Conservation (phyloP, 2,888 invertebrate species). For the Acheta domesticus region DNA sequence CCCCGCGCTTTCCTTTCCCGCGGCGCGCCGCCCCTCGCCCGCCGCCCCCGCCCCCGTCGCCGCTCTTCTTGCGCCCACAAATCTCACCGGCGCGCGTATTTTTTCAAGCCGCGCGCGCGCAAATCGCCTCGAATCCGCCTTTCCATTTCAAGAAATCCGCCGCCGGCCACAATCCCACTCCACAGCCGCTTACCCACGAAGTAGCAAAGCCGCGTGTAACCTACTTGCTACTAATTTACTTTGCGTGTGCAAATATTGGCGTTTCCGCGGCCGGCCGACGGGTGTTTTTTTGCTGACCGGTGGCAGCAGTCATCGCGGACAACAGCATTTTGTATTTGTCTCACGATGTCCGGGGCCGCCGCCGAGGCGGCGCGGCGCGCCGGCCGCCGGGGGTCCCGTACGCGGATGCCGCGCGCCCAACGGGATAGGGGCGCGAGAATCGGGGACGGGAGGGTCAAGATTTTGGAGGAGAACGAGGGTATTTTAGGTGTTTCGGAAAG, state of each 20-base stretch:
- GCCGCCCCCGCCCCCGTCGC: not conserved
- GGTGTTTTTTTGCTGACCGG: conserved; percentile 1
- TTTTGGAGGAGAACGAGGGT: too few species aligned
- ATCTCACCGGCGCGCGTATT: not conserved
- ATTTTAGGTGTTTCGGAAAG: too few species aligned
- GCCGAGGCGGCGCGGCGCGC: not conserved
- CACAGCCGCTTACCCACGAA: not conserved
- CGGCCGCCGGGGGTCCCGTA: too few species aligned
- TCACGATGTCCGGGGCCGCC: not conserved
- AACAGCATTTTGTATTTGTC: not conserved
- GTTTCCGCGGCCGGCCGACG: conserved; percentile 1
- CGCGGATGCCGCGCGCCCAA: too few species aligned
- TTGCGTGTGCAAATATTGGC: conserved; percentile 18
- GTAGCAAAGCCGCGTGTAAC: not conserved
- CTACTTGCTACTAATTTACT: conserved; percentile 18
- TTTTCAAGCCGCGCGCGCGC: not conserved
- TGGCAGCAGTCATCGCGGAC: not conserved
- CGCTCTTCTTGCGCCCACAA: not conserved
- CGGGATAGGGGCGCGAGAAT: too few species aligned
- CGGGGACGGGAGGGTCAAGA: too few species aligned
- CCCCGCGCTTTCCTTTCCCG: not conserved
- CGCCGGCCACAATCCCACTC: not conserved
- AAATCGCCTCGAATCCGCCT: not conserved
- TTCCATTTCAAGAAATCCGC: not conserved
- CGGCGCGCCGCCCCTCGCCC: not conserved